A percentile compares a stretch with the other conserved stretches of the same genome.
These are phyloP conservation scores for Ptilodon capucinus DNA, from an alignment of 2,888 invertebrate genomes.

Conservation along the genomic window DNA sequence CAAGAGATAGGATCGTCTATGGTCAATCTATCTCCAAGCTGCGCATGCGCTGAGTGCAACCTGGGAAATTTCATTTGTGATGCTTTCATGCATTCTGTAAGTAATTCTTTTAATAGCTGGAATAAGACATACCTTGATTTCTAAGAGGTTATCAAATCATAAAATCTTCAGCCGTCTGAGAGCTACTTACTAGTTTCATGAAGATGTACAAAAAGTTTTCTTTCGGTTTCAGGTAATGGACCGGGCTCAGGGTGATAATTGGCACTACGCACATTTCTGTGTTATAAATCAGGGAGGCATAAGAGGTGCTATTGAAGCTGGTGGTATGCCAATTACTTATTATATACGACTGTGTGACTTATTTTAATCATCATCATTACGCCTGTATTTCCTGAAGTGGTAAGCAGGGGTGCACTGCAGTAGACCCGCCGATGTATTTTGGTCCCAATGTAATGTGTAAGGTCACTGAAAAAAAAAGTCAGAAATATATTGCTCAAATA, in stretches of 20 bases:
- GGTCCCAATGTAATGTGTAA: too few relatives aligned
- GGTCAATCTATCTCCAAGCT: conserved; percentile 81
- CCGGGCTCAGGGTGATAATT: conserved; percentile 70
- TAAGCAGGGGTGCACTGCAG: too few relatives aligned
- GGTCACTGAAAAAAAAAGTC: too few relatives aligned
- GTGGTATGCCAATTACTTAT: conserved; percentile 64
- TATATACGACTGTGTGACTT: neutral
- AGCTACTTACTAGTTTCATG: neutral
- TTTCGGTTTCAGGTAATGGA: conserved; percentile 65
- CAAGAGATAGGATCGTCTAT: conserved; percentile 82
- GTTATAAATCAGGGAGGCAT: conserved; percentile 87
- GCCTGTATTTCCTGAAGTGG: too few relatives aligned
- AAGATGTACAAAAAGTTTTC: too few relatives aligned
- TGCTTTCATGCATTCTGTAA: conserved; percentile 85
- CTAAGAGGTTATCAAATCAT: too few relatives aligned
- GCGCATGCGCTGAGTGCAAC: conserved; percentile 86
- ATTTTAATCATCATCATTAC: too few relatives aligned
- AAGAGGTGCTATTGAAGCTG: conserved; percentile 83
- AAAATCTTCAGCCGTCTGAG: too few relatives aligned
- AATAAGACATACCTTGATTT: too few relatives aligned
- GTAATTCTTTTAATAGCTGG: conserved; percentile 23
- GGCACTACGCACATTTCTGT: conserved; percentile 87
- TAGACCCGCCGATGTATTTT: too few relatives aligned
- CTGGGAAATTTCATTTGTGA: conserved; percentile 89
- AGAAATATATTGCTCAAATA: too few relatives aligned